Evolutionary conservation across 2,113 vertebrate genomes (phyloP), one percentile per base, ranked within the genome.

Genomic region (Gavialis gangeticus): DNA sequence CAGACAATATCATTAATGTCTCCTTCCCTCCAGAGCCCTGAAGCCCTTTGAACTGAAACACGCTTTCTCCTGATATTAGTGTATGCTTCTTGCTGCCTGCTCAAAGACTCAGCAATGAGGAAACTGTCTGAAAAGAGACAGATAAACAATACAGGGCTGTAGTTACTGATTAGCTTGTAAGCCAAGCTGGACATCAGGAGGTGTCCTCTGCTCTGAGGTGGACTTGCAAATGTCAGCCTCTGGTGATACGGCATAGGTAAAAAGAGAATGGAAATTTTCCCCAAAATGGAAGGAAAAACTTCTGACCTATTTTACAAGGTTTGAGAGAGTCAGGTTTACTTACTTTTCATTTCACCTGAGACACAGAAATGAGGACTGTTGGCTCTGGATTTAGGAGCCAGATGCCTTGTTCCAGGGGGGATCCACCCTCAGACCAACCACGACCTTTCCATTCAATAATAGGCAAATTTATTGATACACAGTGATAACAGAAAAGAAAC

Each of bases 41-140:
- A 69, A 69, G 22, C 67, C 30, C 67, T 71, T 71, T 71, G 67
- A 71, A 34, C 67, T 37, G 30, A 84, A 82, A 93, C 84, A 1
- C 9, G 62, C 30, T 16, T 3, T 55, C 24, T 69, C 77, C 30
- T 88, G 46, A 4, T 67, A 86, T 91, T 82, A 64, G 21, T 9
- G 34, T 34, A 5, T 18, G 64, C 6, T 86, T 87, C 46, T 62
- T 15, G 27, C 6, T 46, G 64, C 14, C 55, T 58, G 4, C n/a
- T 69, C 84, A 21, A n/a, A 78, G 21, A 55, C 3, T 18, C 34
- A 84, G 54, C 69, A 15, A 24, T 78, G 62, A 34, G 87, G 71
- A 88, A 37, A 17, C 14, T 18, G 90, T 77, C 85, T 79, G 24
- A 59, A 91, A 88, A 90, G 19, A 69, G n/a, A 67, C n/a, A 30